phyloP scores from a whole-genome alignment of 2,113 vertebrate species.

The Kryptolebias marmoratus region DNA sequence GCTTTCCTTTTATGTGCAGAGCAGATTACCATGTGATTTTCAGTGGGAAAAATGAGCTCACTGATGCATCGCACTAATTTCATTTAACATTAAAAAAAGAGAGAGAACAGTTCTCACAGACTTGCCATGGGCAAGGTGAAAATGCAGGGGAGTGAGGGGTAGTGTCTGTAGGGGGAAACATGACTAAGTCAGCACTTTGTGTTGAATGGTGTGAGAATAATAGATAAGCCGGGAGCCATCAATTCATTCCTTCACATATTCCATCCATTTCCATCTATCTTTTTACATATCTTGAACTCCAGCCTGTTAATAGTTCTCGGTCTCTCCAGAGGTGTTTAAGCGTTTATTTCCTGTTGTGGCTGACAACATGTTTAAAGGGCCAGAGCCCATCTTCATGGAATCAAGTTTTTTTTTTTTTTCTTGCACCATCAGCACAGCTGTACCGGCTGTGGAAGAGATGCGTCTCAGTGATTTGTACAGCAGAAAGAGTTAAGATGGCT shows the following conservation, averaged over 20 bases:
- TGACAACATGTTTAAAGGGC: slow-evolving; percentile 28
- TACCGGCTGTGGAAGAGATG: slow-evolving; percentile 62
- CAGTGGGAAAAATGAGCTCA: slow-evolving; percentile 66
- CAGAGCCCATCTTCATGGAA: slow-evolving; percentile 16
- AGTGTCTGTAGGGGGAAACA: slow-evolving; percentile 31
- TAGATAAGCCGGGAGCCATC: slow-evolving; percentile 59
- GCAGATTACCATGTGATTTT: slow-evolving; percentile 67
- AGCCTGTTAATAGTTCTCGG: slow-evolving; percentile 14
- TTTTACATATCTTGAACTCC: slow-evolving; percentile 31
- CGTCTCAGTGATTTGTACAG: slow-evolving; percentile 73
- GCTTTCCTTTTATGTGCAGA: slow-evolving; percentile 62
- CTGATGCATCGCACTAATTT: slow-evolving; percentile 75
- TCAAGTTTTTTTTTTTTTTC: slow-evolving; percentile 25
- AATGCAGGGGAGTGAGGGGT: background rate
- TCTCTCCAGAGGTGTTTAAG: slow-evolving; percentile 7
- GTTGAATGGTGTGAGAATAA: slow-evolving; percentile 64
- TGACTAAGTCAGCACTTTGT: slow-evolving; percentile 70
- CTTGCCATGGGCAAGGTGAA: slow-evolving; percentile 47
- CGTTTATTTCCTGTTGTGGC: background rate
- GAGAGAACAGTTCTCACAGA: slow-evolving; percentile 49
- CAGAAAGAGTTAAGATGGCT: slow-evolving; percentile 76
- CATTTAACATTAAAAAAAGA: slow-evolving; percentile 71
- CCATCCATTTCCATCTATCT: slow-evolving; percentile 35
- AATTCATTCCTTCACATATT: slow-evolving; percentile 60
- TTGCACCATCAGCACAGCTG: slow-evolving; percentile 64